Conservation (phyloP, 2,113 vertebrate genomes). For the Morphnarchus princeps region DNA sequence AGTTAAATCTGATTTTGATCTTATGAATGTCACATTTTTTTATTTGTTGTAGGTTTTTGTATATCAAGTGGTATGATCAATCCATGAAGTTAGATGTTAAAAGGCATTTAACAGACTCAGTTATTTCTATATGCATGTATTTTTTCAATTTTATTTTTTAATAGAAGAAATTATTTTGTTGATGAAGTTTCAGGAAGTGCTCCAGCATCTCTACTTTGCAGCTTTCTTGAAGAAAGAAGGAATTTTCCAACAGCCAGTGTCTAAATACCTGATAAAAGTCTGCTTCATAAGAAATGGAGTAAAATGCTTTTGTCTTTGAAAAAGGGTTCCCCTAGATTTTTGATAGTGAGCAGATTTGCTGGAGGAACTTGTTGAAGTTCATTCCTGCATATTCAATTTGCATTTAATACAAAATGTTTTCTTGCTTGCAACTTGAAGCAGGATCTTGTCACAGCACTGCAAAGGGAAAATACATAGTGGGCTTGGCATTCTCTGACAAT, state of each 20-base stretch:
- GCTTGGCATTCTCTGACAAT: slow-evolving; percentile 48
- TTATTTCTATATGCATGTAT: not conserved
- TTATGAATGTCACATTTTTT: not conserved
- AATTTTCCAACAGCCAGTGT: not conserved
- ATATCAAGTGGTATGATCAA: not conserved
- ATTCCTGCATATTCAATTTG: slow-evolving; percentile 49
- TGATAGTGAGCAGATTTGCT: slow-evolving; percentile 8
- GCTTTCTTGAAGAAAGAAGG: not conserved
- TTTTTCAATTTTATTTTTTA: not conserved
- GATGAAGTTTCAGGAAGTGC: not conserved
- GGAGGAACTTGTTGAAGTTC: slow-evolving; percentile 12
- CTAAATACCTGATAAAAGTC: not conserved
- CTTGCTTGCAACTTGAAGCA: slow-evolving; percentile 43
- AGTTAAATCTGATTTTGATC: not conserved
- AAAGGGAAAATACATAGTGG: slow-evolving; percentile 3
- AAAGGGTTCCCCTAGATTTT: not conserved
- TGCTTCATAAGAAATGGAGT: not conserved
- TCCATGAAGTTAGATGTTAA: not conserved
- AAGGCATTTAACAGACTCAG: not conserved
- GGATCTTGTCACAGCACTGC: slow-evolving; percentile 30
- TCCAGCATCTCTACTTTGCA: not conserved
- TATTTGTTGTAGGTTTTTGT: not conserved
- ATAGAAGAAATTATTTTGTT: not conserved
- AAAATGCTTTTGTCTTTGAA: slow-evolving; percentile 7
- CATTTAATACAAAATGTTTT: slow-evolving; percentile 56